Evolutionary conservation across 2,113 vertebrate genomes (phyloP).

Genomic region (Tetrao urogallus): DNA sequence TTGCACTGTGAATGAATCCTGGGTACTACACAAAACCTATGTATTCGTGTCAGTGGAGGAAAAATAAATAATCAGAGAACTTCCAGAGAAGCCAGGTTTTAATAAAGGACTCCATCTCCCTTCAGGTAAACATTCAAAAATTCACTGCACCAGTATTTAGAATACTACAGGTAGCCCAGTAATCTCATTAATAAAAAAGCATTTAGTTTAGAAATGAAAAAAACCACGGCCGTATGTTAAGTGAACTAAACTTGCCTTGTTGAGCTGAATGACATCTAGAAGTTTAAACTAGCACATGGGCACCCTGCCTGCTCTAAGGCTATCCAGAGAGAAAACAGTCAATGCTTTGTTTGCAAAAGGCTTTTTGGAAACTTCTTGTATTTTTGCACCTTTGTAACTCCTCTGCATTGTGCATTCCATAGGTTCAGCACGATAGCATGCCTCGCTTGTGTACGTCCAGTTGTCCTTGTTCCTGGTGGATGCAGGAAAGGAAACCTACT

Average conservation of each 20-base stretch:
- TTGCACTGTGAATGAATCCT: not conserved
- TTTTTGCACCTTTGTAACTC: not conserved
- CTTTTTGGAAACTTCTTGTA: accelerated
- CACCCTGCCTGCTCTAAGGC: not conserved
- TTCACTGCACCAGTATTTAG: not conserved
- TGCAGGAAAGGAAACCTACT: not conserved
- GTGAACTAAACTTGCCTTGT: not conserved
- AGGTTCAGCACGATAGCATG: not conserved
- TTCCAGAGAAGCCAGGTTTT: not conserved
- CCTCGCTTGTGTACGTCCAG: not conserved
- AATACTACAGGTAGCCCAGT: not conserved
- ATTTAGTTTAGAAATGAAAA: not conserved
- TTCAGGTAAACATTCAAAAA: not conserved
- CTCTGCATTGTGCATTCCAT: not conserved
- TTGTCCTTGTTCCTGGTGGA: not conserved
- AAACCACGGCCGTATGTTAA: not conserved
- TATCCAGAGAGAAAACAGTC: not conserved
- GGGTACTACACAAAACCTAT: not conserved
- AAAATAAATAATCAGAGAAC: not conserved
- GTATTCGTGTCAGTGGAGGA: not conserved
- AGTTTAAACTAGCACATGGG: not conserved
- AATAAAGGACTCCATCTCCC: not conserved
- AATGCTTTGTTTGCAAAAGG: accelerated
- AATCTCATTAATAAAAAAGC: not conserved
- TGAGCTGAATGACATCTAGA: not conserved